These are phyloP conservation scores for Plemyria rubiginata DNA, from an alignment of 2,888 invertebrate genomes.

Conservation along the genomic window DNA sequence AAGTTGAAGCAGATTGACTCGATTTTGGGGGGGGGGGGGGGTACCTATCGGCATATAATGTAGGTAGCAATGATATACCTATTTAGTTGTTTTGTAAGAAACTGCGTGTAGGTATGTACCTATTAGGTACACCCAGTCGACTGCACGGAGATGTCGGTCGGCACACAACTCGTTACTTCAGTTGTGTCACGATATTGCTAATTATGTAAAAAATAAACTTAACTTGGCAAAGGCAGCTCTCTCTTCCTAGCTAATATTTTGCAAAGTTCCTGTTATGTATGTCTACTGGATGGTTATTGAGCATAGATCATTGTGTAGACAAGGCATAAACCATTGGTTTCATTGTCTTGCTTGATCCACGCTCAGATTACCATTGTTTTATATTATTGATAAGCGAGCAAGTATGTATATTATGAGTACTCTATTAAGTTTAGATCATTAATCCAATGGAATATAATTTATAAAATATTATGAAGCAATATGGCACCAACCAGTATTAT, in stretches of 20 bases:
- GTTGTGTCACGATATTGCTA: no score
- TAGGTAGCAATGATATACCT: no score
- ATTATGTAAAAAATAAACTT: not conserved
- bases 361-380: not conserved
- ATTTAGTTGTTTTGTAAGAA: not conserved
- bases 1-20: not conserved
- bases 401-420: not conserved
- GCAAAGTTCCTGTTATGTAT: not conserved
- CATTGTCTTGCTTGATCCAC: not conserved
- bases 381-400: not conserved
- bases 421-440: not conserved
- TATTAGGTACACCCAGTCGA: no score
- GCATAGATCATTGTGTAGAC: not conserved
- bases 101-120: no score
- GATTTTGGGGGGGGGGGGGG: no score
- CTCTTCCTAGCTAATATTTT: slow-evolving; percentile 25
- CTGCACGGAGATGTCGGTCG: no score
- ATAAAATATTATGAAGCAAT: not conserved
- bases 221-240: slow-evolving; percentile 52
- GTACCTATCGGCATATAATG: no score
- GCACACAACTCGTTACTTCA: no score
- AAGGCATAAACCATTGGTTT: not conserved
- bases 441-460: no score
- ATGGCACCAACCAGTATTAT: not conserved
- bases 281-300: not conserved